Conservation (phyloP, 2,797 vertebrate genomes). For the Menidia menidia region DNA sequence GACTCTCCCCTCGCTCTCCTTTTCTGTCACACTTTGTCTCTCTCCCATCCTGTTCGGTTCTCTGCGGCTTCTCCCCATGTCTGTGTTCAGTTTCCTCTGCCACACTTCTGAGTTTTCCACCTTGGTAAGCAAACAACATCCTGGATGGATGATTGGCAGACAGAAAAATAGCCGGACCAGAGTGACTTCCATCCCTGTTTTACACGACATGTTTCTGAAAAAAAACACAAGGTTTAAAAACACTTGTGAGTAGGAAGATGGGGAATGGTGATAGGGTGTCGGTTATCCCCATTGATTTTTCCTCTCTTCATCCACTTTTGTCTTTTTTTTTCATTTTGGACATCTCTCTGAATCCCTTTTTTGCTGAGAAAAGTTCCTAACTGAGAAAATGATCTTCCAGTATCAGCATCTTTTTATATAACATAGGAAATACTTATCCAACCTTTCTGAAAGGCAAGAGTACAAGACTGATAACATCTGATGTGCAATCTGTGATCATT, state of each 20-base stretch:
- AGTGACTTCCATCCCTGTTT: not conserved
- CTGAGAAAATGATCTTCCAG: not conserved
- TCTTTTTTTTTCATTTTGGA: constrained; percentile 19
- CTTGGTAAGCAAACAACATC: not conserved
- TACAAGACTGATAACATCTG: not conserved
- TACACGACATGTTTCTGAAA: not conserved
- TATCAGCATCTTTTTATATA: not conserved
- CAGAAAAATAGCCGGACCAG: no score
- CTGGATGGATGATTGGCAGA: no score
- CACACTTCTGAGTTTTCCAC: constrained; percentile 28
- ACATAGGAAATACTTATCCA: not conserved
- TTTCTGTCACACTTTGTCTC: constrained; percentile 68
- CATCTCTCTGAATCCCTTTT: not conserved
- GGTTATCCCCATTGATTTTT: constrained; percentile 24
- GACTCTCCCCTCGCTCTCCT: constrained; percentile 70
- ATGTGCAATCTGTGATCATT: not conserved
- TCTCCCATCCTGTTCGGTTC: constrained; percentile 36
- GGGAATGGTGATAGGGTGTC: no score
- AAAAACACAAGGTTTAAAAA: no score
- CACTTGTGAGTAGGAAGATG: no score
- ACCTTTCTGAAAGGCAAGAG: not conserved
- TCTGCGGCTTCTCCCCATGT: constrained; percentile 27
- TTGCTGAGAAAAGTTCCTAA: not conserved
- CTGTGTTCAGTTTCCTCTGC: constrained; percentile 27
- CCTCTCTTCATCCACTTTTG: constrained; percentile 25